Evolutionary conservation across 2,113 vertebrate species (phyloP), one percentile per base, ranked within the genome.

Genomic region (Syngnathus scovelli): DNA sequence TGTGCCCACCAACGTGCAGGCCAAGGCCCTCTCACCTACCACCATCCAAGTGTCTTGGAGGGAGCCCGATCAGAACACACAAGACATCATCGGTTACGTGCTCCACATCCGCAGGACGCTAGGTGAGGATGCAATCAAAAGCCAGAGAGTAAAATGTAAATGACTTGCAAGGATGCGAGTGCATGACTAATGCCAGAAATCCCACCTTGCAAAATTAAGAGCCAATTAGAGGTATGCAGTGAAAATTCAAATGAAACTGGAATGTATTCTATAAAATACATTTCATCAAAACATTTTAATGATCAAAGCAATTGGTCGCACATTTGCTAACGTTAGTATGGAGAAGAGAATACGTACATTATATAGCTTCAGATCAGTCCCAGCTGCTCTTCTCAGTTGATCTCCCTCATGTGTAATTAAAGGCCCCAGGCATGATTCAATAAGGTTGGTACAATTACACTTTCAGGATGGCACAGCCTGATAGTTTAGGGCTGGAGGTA

Each of bases 81-180:
- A 94, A 89, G 96, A 98, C 84, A 97, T 99, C 88, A 98, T 99
- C 0, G 94, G 97, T 73, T 99, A 99, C 0, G 97, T 99, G 72
- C 91, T 99, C 39, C 97, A 99, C 86, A 96, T 99, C 66, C 91
- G 95, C 77, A 94, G 88, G 77, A 94, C 93, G 1, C 87, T 92
- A 79, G 97, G 97, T 98, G 79, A 0, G 39, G 1, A 54, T 48
- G 52, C 52, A 61, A 11, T 16, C 58, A 55, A 52, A 52, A 23
- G 52, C 52, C 52, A 13, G 1, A 27, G 11, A 23, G 52, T 11
- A 9, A 27, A 36, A 37, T 16, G 27, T 15, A 36, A 58, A 58
- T 58, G 27, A 36, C 13, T 18, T 18, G 27, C 12, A 58, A 2
- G 27, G 52, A 5, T 27, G 21, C 27, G 23, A 23, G 21, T 55